phyloP scores from a whole-genome alignment of 2,797 vertebrate species.

The Eleutherodactylus coqui region DNA sequence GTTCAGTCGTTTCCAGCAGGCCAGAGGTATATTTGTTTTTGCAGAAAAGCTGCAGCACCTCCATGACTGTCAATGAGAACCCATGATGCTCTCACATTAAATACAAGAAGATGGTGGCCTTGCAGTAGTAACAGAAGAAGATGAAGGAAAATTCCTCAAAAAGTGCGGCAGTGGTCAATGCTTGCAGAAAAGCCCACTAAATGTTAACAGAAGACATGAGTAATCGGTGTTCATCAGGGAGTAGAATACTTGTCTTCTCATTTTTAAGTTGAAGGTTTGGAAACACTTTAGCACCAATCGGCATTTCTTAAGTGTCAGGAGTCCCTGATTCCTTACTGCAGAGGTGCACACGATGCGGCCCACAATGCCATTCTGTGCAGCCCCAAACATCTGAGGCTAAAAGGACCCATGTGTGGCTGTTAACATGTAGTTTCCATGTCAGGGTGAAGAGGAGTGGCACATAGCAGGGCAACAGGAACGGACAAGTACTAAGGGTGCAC shows the following conservation, averaged over 20 bases:
- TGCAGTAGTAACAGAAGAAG: constrained; percentile 1
- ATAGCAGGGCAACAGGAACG: too few relatives aligned
- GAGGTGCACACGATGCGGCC: too few relatives aligned
- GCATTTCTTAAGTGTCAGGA: not conserved
- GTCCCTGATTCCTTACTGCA: too few relatives aligned
- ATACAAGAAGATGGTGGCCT: not conserved
- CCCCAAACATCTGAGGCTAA: too few relatives aligned
- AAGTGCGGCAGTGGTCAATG: not conserved
- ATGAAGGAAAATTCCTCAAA: not conserved
- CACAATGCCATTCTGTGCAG: too few relatives aligned
- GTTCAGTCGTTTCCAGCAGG: not conserved
- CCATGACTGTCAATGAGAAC: not conserved
- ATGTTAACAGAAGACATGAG: not conserved
- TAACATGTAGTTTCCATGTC: too few relatives aligned
- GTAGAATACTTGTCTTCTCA: not conserved
- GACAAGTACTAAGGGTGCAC: too few relatives aligned
- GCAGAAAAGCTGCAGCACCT: not conserved
- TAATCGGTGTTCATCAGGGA: not conserved
- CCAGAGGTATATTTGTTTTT: not conserved
- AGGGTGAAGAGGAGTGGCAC: too few relatives aligned
- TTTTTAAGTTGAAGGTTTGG: not conserved
- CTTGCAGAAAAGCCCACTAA: not conserved
- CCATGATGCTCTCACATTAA: not conserved
- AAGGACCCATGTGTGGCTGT: too few relatives aligned
- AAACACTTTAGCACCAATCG: not conserved